These are phyloP conservation scores for Sinocyclocheilus rhinocerous DNA, from an alignment of 2,113 vertebrate genomes.

Conservation along the genomic window DNA sequence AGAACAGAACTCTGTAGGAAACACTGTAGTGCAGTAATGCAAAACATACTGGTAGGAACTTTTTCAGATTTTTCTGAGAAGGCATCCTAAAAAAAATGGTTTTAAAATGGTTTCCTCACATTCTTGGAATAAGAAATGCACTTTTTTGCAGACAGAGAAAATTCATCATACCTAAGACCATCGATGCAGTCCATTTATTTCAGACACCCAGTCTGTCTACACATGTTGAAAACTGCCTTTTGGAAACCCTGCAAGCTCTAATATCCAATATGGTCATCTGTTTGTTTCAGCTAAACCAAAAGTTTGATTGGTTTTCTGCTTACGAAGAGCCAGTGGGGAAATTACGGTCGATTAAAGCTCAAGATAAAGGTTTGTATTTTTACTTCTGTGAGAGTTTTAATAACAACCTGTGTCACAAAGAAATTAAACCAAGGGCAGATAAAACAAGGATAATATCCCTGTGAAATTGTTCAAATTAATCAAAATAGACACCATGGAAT, in stretches of 20 bases:
- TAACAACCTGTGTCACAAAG: neutral
- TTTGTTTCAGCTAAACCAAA: constrained; percentile 68
- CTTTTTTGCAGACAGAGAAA: neutral
- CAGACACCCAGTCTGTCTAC: neutral
- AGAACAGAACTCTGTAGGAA: no score
- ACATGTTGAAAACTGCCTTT: neutral
- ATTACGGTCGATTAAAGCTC: constrained; percentile 78
- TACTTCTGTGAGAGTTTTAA: neutral
- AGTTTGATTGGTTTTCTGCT: constrained; percentile 78
- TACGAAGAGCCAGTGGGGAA: constrained; percentile 79
- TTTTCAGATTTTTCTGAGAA: no score
- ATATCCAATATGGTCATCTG: neutral
- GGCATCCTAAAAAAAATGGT: no score
- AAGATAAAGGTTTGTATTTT: constrained; percentile 83
- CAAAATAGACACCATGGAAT: neutral
- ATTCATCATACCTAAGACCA: neutral
- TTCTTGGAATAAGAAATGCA: constrained; percentile 17
- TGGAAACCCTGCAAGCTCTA: neutral
- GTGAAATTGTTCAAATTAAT: constrained; percentile 2
- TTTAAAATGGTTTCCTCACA: neutral
- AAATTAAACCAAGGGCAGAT: neutral
- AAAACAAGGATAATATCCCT: neutral
- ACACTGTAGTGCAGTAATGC: no score
- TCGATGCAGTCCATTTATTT: neutral
- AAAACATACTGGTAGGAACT: no score